Evolutionary conservation across 2,797 vertebrate species (phyloP).

Genomic region (Sebastes diploproa): DNA sequence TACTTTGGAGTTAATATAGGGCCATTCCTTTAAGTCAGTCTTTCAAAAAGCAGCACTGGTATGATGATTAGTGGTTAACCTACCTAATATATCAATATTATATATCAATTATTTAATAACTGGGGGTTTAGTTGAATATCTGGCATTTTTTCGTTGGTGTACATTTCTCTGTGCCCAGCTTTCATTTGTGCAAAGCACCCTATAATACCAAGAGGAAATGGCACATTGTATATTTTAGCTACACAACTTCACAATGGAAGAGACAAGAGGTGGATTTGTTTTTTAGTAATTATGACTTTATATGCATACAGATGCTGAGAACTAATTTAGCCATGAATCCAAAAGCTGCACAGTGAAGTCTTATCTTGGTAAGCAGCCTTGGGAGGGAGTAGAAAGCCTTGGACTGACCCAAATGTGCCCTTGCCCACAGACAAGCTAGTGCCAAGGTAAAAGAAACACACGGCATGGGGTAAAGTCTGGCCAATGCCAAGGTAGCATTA

Average conservation of each 20-base stretch:
- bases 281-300: not conserved
- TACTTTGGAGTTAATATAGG: constrained; percentile 13
- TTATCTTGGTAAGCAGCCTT: constrained; percentile 58
- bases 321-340: constrained; percentile 24
- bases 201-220: not conserved
- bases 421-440: constrained; percentile 27
- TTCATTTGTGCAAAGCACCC: not conserved
- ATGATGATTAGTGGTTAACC: not conserved
- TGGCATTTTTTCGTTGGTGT: not conserved
- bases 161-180: not conserved
- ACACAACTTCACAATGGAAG: not conserved
- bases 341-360: constrained; percentile 43
- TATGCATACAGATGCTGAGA: constrained; percentile 10
- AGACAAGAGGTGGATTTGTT: not conserved
- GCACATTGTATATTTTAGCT: not conserved
- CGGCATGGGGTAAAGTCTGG: constrained; percentile 60
- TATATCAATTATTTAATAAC: not conserved
- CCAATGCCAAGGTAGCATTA: constrained; percentile 63
- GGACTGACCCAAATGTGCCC: constrained; percentile 61
- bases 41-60: not conserved
- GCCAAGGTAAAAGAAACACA: constrained; percentile 69
- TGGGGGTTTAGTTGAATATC: not conserved
- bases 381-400: constrained; percentile 46
- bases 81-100: not conserved
- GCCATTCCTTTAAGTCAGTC: not conserved